Evolutionary conservation across 2,113 vertebrate genomes (phyloP).

Genomic region (Strix aluco): DNA sequence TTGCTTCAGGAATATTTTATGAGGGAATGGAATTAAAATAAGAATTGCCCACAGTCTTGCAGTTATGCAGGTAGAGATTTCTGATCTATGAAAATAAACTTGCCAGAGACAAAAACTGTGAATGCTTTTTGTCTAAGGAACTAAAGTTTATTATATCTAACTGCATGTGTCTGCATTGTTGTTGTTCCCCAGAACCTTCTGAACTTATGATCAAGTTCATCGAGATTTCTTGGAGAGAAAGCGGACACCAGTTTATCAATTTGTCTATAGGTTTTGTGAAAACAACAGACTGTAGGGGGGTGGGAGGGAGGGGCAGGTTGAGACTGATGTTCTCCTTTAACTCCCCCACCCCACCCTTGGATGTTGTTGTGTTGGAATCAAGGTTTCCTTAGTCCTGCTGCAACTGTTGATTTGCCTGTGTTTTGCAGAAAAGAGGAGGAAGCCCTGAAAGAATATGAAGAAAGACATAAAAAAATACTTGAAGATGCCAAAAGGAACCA

Average conservation of each 20-base stretch:
- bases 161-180: background rate
- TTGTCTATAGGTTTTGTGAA: background rate
- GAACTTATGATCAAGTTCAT: background rate
- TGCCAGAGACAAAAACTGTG: background rate
- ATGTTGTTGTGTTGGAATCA: background rate
- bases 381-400: background rate
- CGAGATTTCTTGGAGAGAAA: background rate
- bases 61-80: background rate
- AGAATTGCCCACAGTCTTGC: background rate
- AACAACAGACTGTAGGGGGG: background rate
- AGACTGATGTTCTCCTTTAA: background rate
- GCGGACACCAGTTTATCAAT: background rate
- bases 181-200: background rate
- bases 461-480: conserved; percentile 61
- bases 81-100: background rate
- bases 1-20: background rate
- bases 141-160: background rate
- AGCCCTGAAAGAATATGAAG: conserved; percentile 53
- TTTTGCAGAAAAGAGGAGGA: conserved; percentile 73
- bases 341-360: background rate
- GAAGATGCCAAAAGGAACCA: conserved; percentile 73
- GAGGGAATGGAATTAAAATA: background rate
- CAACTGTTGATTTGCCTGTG: background rate
- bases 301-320: background rate
- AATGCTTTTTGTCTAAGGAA: background rate